A percentile compares a stretch with the other conserved stretches of the same genome.
These are phyloP conservation scores for Coecobrya sp. DNA, from an alignment of 2,888 invertebrate genomes.

Conservation along the genomic window DNA sequence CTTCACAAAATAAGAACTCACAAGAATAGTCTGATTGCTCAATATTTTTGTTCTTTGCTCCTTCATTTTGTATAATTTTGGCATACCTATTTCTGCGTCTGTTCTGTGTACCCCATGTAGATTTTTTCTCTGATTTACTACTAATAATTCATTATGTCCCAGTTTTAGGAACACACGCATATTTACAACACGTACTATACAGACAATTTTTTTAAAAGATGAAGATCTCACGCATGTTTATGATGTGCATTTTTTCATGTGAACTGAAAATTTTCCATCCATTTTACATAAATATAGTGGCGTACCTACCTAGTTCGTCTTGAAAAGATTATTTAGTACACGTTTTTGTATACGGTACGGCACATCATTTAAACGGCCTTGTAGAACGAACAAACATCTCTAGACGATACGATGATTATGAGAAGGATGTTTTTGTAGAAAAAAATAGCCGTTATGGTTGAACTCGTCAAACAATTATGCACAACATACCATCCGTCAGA, in stretches of 20 bases:
- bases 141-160: slow-evolving; percentile 13
- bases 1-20: too few species aligned
- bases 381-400: slow-evolving; percentile 4
- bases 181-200: neutral
- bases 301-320: neutral
- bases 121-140: neutral
- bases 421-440: slow-evolving; percentile 27
- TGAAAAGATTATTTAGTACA: neutral
- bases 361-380: slow-evolving; percentile 20
- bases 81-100: neutral
- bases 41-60: too few species aligned
- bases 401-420: neutral
- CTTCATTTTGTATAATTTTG: slow-evolving; percentile 1
- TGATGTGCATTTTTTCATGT: neutral
- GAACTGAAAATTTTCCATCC: slow-evolving; percentile 25
- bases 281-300: neutral
- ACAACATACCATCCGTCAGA: slow-evolving; percentile 1
- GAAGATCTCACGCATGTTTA: slow-evolving; percentile 17
- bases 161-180: slow-evolving; percentile 2
- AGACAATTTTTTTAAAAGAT: neutral
- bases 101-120: neutral
- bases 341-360: neutral
- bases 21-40: too few species aligned
- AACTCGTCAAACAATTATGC: slow-evolving; percentile 24
- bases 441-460: slow-evolving; percentile 39